These are phyloP conservation scores for Drosophila niveifrons DNA, from an alignment of 2,888 invertebrate species.

Conservation along the genomic window DNA sequence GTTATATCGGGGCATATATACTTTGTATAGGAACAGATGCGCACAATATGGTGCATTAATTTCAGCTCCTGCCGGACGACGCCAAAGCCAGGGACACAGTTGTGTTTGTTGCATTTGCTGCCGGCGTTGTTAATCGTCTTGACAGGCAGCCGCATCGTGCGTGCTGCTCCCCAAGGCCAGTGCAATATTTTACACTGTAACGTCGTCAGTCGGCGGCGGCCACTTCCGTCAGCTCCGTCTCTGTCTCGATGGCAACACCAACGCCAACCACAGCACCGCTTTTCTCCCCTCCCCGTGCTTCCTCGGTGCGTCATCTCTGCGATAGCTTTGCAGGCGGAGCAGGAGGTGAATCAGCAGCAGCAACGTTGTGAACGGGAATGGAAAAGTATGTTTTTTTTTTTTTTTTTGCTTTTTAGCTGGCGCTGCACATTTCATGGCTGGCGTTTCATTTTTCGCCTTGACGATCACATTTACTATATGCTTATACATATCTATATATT, in stretches of 20 bases:
- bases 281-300: neutral
- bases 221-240: conserved; percentile 70
- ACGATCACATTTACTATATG: conserved; percentile 20
- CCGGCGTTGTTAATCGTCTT: conserved; percentile 80
- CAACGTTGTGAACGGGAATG: conserved; percentile 20
- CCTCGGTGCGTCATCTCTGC: conserved; percentile 42
- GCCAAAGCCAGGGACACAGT: conserved; percentile 52
- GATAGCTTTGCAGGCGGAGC: neutral
- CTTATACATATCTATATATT: conserved; percentile 17
- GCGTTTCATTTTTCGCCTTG: conserved; percentile 57
- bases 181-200: conserved; percentile 81
- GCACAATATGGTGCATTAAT: conserved; percentile 81
- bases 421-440: conserved; percentile 52
- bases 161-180: conserved; percentile 81
- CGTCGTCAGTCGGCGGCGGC: conserved; percentile 64
- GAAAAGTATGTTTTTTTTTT: conserved; percentile 30
- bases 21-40: conserved; percentile 75
- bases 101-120: conserved; percentile 40
- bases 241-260: conserved; percentile 8
- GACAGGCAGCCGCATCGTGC: conserved; percentile 75
- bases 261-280: neutral
- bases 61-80: conserved; percentile 67
- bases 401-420: conserved; percentile 39
- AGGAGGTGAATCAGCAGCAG: conserved; percentile 4
- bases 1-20: conserved; percentile 13